Conservation (phyloP, 2,888 invertebrate species). For the Orthonevra nobilis region DNA sequence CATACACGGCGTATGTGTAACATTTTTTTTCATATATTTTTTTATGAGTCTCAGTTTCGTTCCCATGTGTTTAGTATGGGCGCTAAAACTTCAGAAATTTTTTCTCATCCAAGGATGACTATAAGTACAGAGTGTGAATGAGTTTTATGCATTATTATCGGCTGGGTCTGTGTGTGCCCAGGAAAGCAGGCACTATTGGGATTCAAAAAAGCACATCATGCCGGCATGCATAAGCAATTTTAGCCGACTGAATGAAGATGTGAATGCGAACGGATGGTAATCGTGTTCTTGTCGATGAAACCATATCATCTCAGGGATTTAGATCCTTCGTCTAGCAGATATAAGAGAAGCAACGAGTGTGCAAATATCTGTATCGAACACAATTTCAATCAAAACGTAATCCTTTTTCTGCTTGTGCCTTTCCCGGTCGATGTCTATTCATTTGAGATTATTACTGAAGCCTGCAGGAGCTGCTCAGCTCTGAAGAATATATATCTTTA, state of each 20-base stretch:
- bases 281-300: constrained; percentile 54
- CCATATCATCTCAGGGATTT: constrained; percentile 34
- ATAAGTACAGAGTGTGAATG: neutral
- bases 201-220: neutral
- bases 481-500: neutral
- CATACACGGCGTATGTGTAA: constrained; percentile 33
- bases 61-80: no score
- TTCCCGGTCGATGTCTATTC: constrained; percentile 36
- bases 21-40: neutral
- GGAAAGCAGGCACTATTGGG: constrained; percentile 4
- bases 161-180: neutral
- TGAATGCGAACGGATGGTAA: constrained; percentile 48
- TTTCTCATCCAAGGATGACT: neutral
- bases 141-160: constrained; percentile 5
- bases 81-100: neutral
- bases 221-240: constrained; percentile 2
- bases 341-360: constrained; percentile 1
- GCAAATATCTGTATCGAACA: constrained; percentile 22
- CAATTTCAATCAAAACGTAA: constrained; percentile 56
- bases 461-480: neutral
- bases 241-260: constrained; percentile 35
- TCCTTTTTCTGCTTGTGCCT: constrained; percentile 29
- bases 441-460: constrained; percentile 58
- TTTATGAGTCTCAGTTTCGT: neutral
- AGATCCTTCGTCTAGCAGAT: neutral